Conservation (phyloP, 2,797 vertebrate species). For the Danionella dracula region DNA sequence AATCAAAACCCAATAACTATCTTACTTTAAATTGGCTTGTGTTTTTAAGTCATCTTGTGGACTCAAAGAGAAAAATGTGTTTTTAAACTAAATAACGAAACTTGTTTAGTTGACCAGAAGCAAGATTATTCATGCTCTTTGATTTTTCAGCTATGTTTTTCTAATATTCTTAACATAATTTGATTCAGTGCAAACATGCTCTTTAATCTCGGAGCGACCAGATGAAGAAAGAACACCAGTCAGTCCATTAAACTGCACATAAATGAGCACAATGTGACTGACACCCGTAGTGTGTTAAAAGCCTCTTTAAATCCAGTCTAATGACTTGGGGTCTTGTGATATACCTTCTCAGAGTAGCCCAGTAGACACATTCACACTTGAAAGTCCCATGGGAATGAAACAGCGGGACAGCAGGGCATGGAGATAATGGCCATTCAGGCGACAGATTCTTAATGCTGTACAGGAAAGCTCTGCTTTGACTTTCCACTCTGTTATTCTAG, state of each 20-base stretch:
- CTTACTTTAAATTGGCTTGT: conserved; percentile 5
- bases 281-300: conserved; percentile 18
- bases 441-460: neutral
- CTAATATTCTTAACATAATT: neutral
- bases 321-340: neutral
- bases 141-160: neutral
- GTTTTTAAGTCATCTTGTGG: neutral
- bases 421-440: conserved; percentile 6
- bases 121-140: neutral
- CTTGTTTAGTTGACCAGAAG: neutral
- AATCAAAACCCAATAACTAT: conserved; percentile 25
- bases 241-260: conserved; percentile 9
- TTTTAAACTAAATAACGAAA: neutral
- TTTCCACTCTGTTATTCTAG: no score
- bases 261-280: conserved; percentile 7
- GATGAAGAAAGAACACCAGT: neutral
- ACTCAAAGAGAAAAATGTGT: neutral
- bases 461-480: neutral
- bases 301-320: conserved; percentile 9
- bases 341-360: neutral
- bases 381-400: neutral
- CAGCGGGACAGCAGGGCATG: neutral
- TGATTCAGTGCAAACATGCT: neutral
- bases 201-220: neutral
- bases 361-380: conserved; percentile 8